phyloP scores from a whole-genome alignment of 64 coral and sea anemone genomes.

The Anthopleura sola region DNA sequence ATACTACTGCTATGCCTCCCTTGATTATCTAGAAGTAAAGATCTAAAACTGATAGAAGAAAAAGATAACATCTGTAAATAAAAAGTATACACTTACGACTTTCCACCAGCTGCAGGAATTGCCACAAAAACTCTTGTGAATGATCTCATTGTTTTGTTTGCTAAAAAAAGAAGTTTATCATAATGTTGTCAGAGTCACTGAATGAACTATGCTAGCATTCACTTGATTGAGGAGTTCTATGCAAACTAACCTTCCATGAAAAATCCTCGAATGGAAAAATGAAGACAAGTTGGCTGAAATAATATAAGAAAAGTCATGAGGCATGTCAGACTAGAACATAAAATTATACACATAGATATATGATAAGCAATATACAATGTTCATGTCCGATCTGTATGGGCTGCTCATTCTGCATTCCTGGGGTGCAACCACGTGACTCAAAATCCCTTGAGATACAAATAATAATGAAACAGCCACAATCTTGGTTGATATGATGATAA shows the following conservation, averaged over 20 bases:
- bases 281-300: slow-evolving; percentile 69
- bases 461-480: too few species aligned
- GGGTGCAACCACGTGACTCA: too few species aligned
- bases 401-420: too few species aligned
- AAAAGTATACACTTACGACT: slow-evolving; percentile 69
- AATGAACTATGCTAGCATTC: neutral
- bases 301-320: neutral
- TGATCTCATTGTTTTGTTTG: slow-evolving; percentile 50
- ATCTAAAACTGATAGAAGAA: too few species aligned
- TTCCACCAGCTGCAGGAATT: slow-evolving; percentile 57
- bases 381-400: too few species aligned
- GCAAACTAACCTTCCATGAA: slow-evolving; percentile 93
- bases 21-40: too few species aligned
- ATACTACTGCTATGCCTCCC: too few species aligned
- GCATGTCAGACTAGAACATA: too few species aligned
- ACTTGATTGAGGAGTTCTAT: neutral
- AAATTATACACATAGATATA: too few species aligned
- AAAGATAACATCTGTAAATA: neutral
- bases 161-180: slow-evolving; percentile 10
- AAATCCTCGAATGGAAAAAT: slow-evolving; percentile 78
- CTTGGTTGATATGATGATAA: too few species aligned
- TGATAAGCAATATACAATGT: too few species aligned
- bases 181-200: neutral
- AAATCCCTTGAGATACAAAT: too few species aligned
- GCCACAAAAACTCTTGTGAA: slow-evolving; percentile 93